phyloP scores from a whole-genome alignment of 2,888 invertebrate species.

The Tipula helvola region DNA sequence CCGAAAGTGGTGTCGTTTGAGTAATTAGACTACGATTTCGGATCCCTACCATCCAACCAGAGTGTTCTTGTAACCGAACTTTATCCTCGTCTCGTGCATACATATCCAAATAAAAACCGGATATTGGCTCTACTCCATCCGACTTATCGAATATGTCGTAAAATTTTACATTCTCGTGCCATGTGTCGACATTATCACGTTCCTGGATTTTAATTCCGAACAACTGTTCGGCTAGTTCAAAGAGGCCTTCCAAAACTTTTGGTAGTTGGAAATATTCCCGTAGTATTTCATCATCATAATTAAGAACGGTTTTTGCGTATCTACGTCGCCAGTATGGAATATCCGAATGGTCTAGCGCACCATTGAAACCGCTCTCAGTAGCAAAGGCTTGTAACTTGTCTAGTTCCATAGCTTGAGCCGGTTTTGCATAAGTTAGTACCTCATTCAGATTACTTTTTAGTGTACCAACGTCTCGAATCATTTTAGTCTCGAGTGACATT shows the following conservation, averaged over 20 bases:
- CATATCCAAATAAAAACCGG: constrained; percentile 79
- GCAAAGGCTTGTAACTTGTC: constrained; percentile 60
- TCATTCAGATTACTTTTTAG: constrained; percentile 56
- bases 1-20: constrained; percentile 58
- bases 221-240: constrained; percentile 58
- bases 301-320: constrained; percentile 51
- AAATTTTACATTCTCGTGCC: constrained; percentile 78
- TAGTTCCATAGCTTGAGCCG: constrained; percentile 65
- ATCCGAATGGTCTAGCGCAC: constrained; percentile 66
- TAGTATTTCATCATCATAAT: constrained; percentile 57
- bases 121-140: constrained; percentile 40
- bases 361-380: constrained; percentile 52
- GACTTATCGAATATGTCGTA: constrained; percentile 61
- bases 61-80: constrained; percentile 42
- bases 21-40: constrained; percentile 55
- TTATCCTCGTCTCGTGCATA: constrained; percentile 51
- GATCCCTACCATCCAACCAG: constrained; percentile 69
- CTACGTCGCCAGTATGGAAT: constrained; percentile 77
- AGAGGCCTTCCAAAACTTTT: constrained; percentile 65
- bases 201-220: constrained; percentile 68
- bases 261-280: constrained; percentile 73
- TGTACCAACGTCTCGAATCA: constrained; percentile 71
- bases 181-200: constrained; percentile 50
- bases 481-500: constrained; percentile 87
- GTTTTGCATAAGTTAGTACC: constrained; percentile 53